Base-by-base conservation (phyloP, 1,140 invertebrate species). In the Polypedilum vanderplanki region DNA sequence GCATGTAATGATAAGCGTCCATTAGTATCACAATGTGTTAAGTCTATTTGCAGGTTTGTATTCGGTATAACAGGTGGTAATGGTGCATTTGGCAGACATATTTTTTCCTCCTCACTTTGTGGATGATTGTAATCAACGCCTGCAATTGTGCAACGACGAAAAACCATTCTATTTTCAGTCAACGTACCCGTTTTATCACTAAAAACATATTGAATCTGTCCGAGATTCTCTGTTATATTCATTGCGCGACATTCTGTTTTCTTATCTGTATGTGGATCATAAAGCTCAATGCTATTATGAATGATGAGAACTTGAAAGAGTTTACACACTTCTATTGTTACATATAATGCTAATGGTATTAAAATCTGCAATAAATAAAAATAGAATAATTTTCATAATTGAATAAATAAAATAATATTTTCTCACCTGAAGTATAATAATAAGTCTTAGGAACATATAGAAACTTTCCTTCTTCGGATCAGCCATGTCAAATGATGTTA, bases 151-250 rank as follows among this genome's bases (percentile, higher is more conserved):
- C 96, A 98, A 73, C 92, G 86, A 67, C 93, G 86, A 82, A 99
- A 98, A 76, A 97, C 87, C 97, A 98, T 98, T 83, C 95, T 93
- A 82, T 99, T 99, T 83, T 98, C 96, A 8, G 97, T 99, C 17
- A 99, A 84, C 2, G 97, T 99, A 7, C 97, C 97, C 1, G 97
- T 99, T 83, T 98, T 98, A 82, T 99, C 97, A 9, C 94, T 98
- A 85, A 99, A 98, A 73, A 99, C 88, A 81, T 98, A 98, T 80
- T 96, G 92, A 33, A 99, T 90, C 85, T 97, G 95, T 3, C 97
- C 97, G 73, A 98, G 86, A 83, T 99, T 96, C 83, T 99, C 97
- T 0, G 97, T 95, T 73, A 98, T 98, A 81, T 98, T 99, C 77
- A 98, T 86, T 41, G 97, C 96, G 75, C 96, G 87, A 82, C 96